Percentiles rank a stretch among this genome's conserved stretches.
Evolutionary conservation across 2,797 vertebrate genomes (phyloP).

Genomic region (Ctenosaura bakeri): DNA sequence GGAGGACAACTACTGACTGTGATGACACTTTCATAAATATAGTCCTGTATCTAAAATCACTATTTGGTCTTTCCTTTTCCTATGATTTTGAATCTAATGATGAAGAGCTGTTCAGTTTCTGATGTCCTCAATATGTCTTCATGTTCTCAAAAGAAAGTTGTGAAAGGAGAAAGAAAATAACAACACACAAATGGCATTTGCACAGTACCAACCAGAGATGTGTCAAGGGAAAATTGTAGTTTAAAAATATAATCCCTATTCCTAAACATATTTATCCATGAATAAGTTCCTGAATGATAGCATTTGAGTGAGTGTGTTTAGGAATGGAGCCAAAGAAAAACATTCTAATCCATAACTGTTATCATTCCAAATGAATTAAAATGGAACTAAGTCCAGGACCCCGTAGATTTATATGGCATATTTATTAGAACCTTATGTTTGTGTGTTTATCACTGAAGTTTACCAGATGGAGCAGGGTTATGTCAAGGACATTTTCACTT

Average conservation of each 20-base stretch:
- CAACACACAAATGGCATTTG: background rate
- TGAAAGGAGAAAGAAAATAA: background rate
- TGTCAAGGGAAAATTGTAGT: rapidly evolving
- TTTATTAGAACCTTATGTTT: background rate
- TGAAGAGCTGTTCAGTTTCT: background rate
- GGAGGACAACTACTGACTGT: background rate
- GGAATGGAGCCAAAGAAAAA: background rate
- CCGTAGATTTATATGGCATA: background rate
- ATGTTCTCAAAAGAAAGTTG: background rate
- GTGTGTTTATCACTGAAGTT: background rate
- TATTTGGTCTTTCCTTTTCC: conserved; percentile 4
- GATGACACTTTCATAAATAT: conserved; percentile 30
- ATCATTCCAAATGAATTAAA: conserved; percentile 14
- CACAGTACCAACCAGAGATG: background rate
- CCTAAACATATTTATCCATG: background rate
- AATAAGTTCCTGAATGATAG: background rate
- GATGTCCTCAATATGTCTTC: conserved; percentile 12
- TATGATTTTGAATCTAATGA: conserved; percentile 22
- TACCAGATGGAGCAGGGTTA: background rate
- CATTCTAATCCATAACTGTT: background rate
- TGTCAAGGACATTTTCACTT: background rate
- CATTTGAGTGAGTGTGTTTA: background rate
- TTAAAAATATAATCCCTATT: background rate
- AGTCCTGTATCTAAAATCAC: conserved; percentile 13
- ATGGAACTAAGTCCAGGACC: background rate